Conservation (phyloP, 2,113 vertebrate genomes). For the Scalopus aquaticus region DNA sequence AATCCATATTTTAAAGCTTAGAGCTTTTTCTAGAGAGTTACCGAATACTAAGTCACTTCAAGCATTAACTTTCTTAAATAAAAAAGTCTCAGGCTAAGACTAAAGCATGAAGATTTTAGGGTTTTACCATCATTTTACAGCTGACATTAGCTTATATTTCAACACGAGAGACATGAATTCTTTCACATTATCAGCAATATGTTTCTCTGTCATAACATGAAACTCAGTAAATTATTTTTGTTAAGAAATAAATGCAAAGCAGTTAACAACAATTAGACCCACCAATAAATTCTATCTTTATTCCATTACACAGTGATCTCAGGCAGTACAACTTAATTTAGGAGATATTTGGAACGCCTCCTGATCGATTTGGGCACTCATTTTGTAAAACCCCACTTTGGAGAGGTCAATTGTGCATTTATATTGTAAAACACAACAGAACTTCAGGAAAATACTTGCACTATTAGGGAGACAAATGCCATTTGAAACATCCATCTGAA, state of each 20-base stretch:
- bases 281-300: not conserved
- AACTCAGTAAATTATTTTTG: not conserved
- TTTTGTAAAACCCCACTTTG: not conserved
- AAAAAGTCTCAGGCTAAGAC: not conserved
- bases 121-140: not conserved
- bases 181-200: not conserved
- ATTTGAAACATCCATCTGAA: constrained; percentile 22
- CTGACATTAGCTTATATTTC: not conserved
- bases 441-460: constrained; percentile 34
- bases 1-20: not conserved
- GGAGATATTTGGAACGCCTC: not conserved
- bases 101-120: not conserved
- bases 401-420: constrained; percentile 1
- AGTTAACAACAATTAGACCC: not conserved
- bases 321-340: not conserved
- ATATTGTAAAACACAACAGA: constrained; percentile 11
- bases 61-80: not conserved
- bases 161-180: not conserved
- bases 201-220: not conserved
- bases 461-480: not conserved
- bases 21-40: not conserved
- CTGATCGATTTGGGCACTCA: not conserved
- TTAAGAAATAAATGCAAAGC: not conserved
- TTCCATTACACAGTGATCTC: not conserved
- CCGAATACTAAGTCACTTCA: not conserved